Evolutionary conservation across 1,140 invertebrate species (phyloP), one percentile per base, ranked within the genome.

Genomic region (Coenobita brevimanus): DNA sequence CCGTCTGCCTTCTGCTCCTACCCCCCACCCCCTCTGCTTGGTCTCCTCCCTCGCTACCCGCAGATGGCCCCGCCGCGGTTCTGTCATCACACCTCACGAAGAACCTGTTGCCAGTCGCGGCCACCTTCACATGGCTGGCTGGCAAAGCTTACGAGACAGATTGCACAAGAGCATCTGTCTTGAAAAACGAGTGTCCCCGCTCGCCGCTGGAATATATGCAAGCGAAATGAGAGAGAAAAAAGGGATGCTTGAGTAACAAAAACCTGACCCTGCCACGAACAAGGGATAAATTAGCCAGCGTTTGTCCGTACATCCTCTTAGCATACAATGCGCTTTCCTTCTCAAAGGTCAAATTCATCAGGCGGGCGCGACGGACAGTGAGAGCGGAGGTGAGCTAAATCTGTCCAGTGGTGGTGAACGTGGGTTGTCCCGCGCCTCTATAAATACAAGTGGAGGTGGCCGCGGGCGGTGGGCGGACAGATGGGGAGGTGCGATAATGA

Each of bases 291-390:
- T 76, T 33, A 76, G 33, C 38, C 73, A 24, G 73, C 41, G 41
- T 24, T 46, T 76, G 73, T 76, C 46, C 38, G 73, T 76, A 76
- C 73, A 76, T 24, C 38, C 73, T 76, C 73, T 76, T 76, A 76
- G 73, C 73, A 76, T 76, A 76, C 73, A 76, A 76, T 76, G 73
- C 73, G 73, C 67, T 71, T 38, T 13, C 33, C 67, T 71, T 38
- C 67, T 71, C 24, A 71, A 71, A 71, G 67, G 67, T 71, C 67
- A 71, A 38, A 71, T 71, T 71, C 67, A 71, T 71, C 67, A 71
- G 67, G 67, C 33, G 33, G 27, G 30, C 24, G 30, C n/a, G 67
- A 33, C 67, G 24, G 67, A 21, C 67, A 71, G n/a, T 33, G 67
- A 71, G 67, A n/a, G 67, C 67, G 24, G 67, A 30, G 67, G 27